Conservation (phyloP, 2,113 vertebrate species). For the Lophochroa leadbeateri region DNA sequence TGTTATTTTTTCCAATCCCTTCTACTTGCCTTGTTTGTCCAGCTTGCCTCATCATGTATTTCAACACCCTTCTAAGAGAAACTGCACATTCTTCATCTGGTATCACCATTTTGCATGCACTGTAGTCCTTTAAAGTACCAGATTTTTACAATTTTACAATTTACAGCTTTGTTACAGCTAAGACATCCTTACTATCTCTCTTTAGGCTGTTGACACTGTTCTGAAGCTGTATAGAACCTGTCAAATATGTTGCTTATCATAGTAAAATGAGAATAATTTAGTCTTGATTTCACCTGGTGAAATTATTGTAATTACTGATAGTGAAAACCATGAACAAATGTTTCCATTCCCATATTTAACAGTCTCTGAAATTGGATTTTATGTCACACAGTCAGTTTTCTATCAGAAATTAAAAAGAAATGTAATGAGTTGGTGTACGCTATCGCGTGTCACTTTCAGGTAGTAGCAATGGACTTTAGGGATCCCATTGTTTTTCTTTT, state of each 20-base stretch:
- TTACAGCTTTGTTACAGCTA: background rate
- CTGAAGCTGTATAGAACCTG: background rate
- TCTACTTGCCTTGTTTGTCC: background rate
- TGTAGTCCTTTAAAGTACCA: background rate
- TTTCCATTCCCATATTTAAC: background rate
- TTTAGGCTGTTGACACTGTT: background rate
- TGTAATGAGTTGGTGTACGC: background rate
- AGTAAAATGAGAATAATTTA: background rate
- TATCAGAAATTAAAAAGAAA: background rate
- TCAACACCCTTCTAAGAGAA: background rate
- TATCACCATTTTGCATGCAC: background rate
- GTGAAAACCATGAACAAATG: background rate
- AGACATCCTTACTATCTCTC: background rate
- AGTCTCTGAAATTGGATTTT: background rate
- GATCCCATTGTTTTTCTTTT: background rate
- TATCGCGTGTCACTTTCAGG: background rate
- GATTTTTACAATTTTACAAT: background rate
- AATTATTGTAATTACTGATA: background rate
- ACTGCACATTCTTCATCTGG: background rate
- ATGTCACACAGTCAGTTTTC: background rate
- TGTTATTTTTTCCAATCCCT: background rate
- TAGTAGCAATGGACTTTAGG: background rate
- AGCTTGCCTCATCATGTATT: background rate
- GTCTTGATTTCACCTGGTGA: background rate
- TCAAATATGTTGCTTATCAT: rapidly evolving